Evolutionary conservation across 2,888 invertebrate species (phyloP).

Genomic region (Zygothrica quintamaculata): DNA sequence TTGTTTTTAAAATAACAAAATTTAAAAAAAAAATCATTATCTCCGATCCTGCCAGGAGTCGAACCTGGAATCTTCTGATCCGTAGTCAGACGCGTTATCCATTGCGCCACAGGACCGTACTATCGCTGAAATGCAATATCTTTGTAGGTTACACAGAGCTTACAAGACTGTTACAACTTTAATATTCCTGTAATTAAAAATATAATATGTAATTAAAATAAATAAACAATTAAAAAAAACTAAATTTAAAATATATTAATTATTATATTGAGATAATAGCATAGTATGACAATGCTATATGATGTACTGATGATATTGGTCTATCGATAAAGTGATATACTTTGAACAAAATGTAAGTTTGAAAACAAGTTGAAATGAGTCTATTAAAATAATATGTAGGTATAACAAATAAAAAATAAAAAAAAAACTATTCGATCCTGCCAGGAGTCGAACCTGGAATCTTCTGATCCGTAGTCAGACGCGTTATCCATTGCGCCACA

Average conservation of each 20-base stretch:
- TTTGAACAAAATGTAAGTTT: too few species aligned
- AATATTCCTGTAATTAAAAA: too few species aligned
- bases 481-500: constrained; percentile 84
- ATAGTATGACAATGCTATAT: too few species aligned
- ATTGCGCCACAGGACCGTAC: constrained; percentile 83
- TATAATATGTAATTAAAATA: too few species aligned
- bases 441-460: constrained; percentile 84
- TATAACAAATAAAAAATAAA: constrained; percentile 1
- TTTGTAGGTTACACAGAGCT: not conserved
- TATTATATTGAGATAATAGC: too few species aligned
- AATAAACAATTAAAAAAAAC: too few species aligned
- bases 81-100: constrained; percentile 85
- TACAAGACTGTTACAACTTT: not conserved
- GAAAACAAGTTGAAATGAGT: too few species aligned
- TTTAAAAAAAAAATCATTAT: not conserved
- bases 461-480: constrained; percentile 85
- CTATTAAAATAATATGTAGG: too few species aligned
- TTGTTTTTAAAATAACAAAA: not conserved
- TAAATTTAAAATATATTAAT: too few species aligned
- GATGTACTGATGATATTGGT: too few species aligned
- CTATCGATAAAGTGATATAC: too few species aligned
- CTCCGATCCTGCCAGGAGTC: constrained; percentile 84
- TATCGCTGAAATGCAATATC: not conserved
- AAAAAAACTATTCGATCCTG: constrained; percentile 73
- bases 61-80: constrained; percentile 85